Evolutionary conservation across 2,113 vertebrate genomes (phyloP).

Genomic region (Limanda limanda): DNA sequence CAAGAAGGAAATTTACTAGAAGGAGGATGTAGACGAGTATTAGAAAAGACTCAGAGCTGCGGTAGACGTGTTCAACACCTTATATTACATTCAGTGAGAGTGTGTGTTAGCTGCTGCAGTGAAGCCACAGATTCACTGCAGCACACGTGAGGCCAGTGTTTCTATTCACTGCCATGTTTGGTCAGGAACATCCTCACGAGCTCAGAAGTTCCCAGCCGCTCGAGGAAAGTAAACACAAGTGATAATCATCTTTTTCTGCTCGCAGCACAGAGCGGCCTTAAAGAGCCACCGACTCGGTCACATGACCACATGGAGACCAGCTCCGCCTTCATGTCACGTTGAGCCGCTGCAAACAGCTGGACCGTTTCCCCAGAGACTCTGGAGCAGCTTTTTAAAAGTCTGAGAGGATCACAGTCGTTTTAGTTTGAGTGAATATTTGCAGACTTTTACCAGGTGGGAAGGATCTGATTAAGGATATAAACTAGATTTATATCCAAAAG

Average conservation of each 20-base stretch:
- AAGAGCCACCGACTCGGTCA: conserved; percentile 9
- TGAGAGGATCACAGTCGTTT: background rate
- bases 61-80: too few relatives aligned
- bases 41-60: too few relatives aligned
- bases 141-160: conserved; percentile 27
- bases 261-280: conserved; percentile 29
- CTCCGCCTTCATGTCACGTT: background rate
- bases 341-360: background rate
- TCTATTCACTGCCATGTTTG: conserved; percentile 77
- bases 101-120: background rate
- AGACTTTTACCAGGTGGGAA: too few relatives aligned
- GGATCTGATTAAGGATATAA: background rate
- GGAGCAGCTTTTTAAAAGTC: background rate
- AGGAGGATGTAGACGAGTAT: background rate
- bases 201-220: conserved; percentile 52
- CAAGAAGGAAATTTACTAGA: background rate
- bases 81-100: too few relatives aligned
- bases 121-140: conserved; percentile 4
- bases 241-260: conserved; percentile 47
- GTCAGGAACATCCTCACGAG: conserved; percentile 68
- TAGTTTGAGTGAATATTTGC: background rate
- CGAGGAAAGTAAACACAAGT: conserved; percentile 66
- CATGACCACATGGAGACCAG: background rate
- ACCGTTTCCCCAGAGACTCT: background rate
- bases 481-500: background rate